A percentile compares a stretch with the other conserved stretches of the same genome.
Conservation (phyloP, 2,797 vertebrate genomes). For the Lagocephalus sceleratus region DNA sequence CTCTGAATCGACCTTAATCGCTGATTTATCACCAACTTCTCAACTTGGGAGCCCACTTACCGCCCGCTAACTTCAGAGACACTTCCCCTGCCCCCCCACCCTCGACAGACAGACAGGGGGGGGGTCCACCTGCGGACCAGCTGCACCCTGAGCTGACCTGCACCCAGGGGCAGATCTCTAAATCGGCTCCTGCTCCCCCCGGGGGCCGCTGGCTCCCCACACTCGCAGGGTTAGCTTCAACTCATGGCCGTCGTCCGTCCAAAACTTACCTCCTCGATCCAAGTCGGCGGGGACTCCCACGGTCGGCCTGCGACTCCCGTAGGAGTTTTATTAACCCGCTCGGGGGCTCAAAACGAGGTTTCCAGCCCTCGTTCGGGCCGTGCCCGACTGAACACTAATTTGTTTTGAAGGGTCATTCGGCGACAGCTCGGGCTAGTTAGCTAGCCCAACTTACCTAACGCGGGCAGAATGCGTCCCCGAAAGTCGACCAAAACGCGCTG, state of each 20-base stretch:
- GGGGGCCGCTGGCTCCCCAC: no score
- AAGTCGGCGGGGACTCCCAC: conserved; percentile 29
- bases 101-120: no score
- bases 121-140: no score
- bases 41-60: conserved; percentile 1
- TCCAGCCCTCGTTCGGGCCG: conserved; percentile 51
- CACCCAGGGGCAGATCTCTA: no score
- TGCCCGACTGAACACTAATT: conserved; percentile 57
- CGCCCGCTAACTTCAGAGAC: conserved; percentile 4
- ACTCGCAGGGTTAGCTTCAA: no score
- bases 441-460: conserved; percentile 66
- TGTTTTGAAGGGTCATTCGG: conserved; percentile 71
- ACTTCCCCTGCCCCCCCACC: conserved; percentile 56
- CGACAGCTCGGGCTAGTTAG: conserved; percentile 55
- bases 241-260: background rate
- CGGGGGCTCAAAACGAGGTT: conserved; percentile 41
- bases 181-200: no score
- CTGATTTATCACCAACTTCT: background rate
- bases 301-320: conserved; percentile 10
- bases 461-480: conserved; percentile 39
- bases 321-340: conserved; percentile 31
- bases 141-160: no score
- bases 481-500: conserved; percentile 31
- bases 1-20: background rate
- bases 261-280: conserved; percentile 54